These are phyloP conservation scores for Montipora sp. DNA, from an alignment of 64 coral and sea anemone genomes.

Conservation along the genomic window DNA sequence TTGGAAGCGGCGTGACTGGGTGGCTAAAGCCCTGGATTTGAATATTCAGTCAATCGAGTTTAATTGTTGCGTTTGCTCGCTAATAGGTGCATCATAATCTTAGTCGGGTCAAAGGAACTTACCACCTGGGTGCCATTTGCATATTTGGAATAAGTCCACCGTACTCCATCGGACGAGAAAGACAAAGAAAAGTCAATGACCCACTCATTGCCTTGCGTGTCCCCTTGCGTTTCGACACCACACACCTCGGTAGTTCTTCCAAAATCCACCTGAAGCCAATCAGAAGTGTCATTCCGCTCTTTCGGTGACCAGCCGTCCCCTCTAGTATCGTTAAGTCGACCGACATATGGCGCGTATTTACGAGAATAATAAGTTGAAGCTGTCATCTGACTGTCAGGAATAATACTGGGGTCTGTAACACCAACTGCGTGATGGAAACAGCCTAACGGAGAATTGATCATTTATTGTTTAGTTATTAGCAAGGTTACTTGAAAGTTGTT, in stretches of 20 bases:
- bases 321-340: not conserved
- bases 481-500: no score
- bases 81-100: no score
- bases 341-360: not conserved
- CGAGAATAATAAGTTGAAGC: not conserved
- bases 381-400: not conserved
- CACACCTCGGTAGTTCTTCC: not conserved
- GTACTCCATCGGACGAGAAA: not conserved
- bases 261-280: conserved; percentile 10
- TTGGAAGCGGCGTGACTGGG: no score
- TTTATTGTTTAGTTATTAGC: no score
- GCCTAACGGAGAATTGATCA: no score
- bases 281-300: not conserved
- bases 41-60: no score
- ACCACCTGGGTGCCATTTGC: not conserved
- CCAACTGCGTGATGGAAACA: not conserved
- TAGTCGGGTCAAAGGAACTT: no score
- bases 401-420: not conserved
- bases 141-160: not conserved
- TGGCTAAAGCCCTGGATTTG: no score
- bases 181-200: not conserved
- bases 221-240: not conserved
- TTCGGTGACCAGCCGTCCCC: not conserved
- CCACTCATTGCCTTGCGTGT: not conserved
- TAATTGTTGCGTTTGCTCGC: no score